Conservation (phyloP, 2,113 vertebrate species). For the Alligator mississippiensis region DNA sequence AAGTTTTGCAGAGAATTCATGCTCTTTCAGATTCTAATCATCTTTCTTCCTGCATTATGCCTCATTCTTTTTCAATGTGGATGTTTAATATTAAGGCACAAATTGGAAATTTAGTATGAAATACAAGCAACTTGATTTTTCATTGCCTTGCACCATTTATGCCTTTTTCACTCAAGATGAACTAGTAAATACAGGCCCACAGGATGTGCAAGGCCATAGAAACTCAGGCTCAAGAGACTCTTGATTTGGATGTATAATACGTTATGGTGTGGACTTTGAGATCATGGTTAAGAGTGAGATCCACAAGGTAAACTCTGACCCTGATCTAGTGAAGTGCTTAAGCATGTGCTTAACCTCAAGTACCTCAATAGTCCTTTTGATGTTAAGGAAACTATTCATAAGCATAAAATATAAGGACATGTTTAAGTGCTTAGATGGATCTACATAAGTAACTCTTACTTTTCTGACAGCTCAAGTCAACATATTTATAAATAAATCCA, state of each 20-base stretch:
- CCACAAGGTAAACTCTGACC: background rate
- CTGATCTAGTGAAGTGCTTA: background rate
- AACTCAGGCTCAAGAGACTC: fast-evolving
- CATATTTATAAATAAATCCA: no score
- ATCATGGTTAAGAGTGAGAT: background rate
- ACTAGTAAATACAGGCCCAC: background rate
- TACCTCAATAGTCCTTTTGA: background rate
- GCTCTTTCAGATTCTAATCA: background rate
- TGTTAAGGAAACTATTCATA: background rate
- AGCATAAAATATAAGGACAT: background rate
- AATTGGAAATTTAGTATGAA: background rate
- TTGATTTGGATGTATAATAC: background rate
- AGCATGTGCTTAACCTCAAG: background rate
- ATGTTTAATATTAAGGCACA: constrained; percentile 5
- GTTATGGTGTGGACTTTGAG: background rate
- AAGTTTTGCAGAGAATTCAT: background rate
- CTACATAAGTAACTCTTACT: no score
- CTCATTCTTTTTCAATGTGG: background rate
- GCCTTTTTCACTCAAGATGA: background rate
- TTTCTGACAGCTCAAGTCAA: no score
- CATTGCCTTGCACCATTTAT: background rate
- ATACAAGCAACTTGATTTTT: background rate
- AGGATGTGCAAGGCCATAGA: background rate
- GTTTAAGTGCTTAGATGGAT: background rate
- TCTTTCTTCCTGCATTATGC: background rate